phyloP scores from a whole-genome alignment of 2,797 vertebrate genomes.

The Acropternis orthonyx region DNA sequence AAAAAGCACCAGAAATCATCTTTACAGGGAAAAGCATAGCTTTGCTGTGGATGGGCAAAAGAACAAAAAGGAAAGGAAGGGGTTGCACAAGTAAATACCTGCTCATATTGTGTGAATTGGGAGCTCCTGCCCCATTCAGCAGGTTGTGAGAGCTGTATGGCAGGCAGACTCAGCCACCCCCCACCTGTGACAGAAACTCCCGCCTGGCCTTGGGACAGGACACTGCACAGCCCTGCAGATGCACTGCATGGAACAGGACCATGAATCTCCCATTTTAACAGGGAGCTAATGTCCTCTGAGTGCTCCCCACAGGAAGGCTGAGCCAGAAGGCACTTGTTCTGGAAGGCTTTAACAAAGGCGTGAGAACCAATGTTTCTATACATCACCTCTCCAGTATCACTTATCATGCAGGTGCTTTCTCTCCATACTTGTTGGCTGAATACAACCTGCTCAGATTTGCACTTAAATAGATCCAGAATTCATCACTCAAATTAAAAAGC shows the following conservation, averaged over 20 bases:
- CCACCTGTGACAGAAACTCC: background rate
- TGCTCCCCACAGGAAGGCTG: background rate
- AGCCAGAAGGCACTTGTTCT: background rate
- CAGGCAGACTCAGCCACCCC: background rate
- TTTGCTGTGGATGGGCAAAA: background rate
- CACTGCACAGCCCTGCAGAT: background rate
- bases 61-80: background rate
- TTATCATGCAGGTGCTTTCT: background rate
- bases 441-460: background rate
- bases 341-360: background rate
- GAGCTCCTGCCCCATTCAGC: background rate
- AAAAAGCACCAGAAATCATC: background rate
- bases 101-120: background rate
- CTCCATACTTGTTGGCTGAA: background rate
- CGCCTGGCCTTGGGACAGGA: fast-evolving
- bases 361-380: background rate
- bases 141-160: fast-evolving
- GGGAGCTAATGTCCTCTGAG: background rate
- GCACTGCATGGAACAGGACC: fast-evolving
- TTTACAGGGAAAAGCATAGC: background rate
- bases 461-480: background rate
- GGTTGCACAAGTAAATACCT: background rate
- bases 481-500: background rate
- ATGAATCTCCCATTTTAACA: background rate
- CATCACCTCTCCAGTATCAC: background rate